A percentile compares a stretch with the other conserved stretches of the same genome.
phyloP scores from a whole-genome alignment of 2,113 vertebrate species.

The Neolamprologus ventralis region DNA sequence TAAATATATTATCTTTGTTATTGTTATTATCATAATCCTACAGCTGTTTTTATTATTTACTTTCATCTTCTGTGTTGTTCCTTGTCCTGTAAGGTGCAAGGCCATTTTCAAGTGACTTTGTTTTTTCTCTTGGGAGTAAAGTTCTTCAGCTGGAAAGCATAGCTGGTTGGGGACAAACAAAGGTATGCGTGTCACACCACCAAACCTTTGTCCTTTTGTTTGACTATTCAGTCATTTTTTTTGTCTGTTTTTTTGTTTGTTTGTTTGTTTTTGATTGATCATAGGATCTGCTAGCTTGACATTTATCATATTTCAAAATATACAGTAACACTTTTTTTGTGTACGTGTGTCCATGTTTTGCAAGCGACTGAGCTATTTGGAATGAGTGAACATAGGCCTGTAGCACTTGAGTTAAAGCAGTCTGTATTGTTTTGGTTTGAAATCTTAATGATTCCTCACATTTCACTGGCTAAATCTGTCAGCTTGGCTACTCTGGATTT shows the following conservation, averaged over 20 bases:
- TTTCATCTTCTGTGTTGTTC: constrained; percentile 22
- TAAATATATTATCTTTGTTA: constrained; percentile 64
- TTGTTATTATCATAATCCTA: constrained; percentile 48
- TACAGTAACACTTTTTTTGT: not conserved
- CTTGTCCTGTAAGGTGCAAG: constrained; percentile 29
- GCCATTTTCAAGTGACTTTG: not conserved
- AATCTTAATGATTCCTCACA: constrained; percentile 26
- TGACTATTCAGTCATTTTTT: not conserved
- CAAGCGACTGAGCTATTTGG: constrained; percentile 15
- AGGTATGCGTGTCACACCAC: constrained; percentile 37
- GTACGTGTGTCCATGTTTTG: constrained; percentile 16
- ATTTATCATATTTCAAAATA: constrained; percentile 27
- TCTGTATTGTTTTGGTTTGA: not conserved
- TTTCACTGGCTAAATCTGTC: constrained; percentile 40
- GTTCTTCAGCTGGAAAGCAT: not conserved
- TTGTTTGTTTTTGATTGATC: not conserved
- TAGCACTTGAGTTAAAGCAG: constrained; percentile 30
- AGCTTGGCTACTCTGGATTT: not conserved
- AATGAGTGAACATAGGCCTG: constrained; percentile 17
- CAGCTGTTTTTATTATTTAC: constrained; percentile 52
- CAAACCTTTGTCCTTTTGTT: not conserved
- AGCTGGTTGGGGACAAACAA: not conserved
- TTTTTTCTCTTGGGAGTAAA: not conserved
- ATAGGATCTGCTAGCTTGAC: constrained; percentile 15
- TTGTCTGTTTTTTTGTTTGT: not conserved